Base-by-base conservation (phyloP, 1,140 invertebrate species). In the Nephila pilipes region DNA sequence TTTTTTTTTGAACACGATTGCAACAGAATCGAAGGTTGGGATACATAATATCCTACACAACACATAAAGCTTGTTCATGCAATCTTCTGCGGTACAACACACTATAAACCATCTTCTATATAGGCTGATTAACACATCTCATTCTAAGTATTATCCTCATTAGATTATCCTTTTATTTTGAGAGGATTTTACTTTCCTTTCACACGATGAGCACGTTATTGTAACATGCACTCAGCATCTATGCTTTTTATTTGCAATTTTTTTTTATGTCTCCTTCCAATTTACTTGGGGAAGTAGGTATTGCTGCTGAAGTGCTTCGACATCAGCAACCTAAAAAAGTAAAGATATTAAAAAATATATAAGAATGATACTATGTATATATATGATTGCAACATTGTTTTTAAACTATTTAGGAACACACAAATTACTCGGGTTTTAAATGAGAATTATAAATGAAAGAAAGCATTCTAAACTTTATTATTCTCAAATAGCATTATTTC, bases 51-150 rank as follows among this genome's bases (percentile, higher is more conserved):
- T 87, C 60, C 60, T 65, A 65, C 85, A 22, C 38, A 87, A 87
- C 80, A 81, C 80, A 81, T 65, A 65, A 87, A 87, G 85, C 85
- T 87, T 57, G 55, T 60, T 87, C 85, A 87, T 87, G 85, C 85
- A 87, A n/a, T 60, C 32, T 87, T 87, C 83, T 87, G 85, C 25
- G 32, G 60, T 25, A 69, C 58, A 69, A 69, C 60, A 22, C 65
- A 32, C 54, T 46, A 22, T 69, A 22, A 18, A 36, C 85, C 60
- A 14, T 87, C 60, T 60, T 87, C 60, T 87, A 69, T 36, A 57
- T 38, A 54, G 46, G 38, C 25, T 65, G 32, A 20, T 65, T 60
- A 22, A 81, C n/a, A 81, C n/a, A n/a, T 54, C 80, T 54, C 36
- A n/a, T 81, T 81, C 80, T 81, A 81, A 81, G 80, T 46, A 81